phyloP scores from a whole-genome alignment of 2,113 vertebrate species.

The Rhynchopsitta pachyrhyncha region DNA sequence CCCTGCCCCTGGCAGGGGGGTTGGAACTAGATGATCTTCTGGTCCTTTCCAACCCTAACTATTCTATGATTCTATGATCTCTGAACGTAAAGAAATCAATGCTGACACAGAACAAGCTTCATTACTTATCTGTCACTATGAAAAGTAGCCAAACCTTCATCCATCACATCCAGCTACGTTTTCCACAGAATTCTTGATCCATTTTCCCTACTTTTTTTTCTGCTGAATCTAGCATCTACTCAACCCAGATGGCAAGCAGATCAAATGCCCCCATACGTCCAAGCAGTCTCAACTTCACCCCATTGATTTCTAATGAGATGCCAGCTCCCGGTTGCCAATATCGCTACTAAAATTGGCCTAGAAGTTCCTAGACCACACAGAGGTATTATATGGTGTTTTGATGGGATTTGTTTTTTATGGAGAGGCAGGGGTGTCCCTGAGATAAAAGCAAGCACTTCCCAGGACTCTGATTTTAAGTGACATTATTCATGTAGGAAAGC shows the following conservation, averaged over 20 bases:
- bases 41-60: no score
- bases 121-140: constrained; percentile 26
- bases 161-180: background rate
- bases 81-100: no score
- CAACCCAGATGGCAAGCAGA: background rate
- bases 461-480: background rate
- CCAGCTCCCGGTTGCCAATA: background rate
- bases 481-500: background rate
- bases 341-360: background rate
- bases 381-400: background rate
- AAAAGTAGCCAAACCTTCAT: background rate
- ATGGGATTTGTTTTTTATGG: background rate
- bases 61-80: no score
- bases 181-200: background rate
- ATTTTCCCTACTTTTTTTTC: background rate
- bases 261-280: background rate
- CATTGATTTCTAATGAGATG: background rate
- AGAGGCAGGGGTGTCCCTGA: background rate
- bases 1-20: no score
- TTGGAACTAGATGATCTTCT: no score
- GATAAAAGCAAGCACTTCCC: background rate
- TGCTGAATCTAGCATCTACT: background rate
- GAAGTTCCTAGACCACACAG: background rate
- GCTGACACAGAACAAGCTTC: background rate
- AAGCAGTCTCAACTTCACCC: background rate